Evolutionary conservation across 2,113 vertebrate species (phyloP).

Genomic region (Apodemus speciosus): DNA sequence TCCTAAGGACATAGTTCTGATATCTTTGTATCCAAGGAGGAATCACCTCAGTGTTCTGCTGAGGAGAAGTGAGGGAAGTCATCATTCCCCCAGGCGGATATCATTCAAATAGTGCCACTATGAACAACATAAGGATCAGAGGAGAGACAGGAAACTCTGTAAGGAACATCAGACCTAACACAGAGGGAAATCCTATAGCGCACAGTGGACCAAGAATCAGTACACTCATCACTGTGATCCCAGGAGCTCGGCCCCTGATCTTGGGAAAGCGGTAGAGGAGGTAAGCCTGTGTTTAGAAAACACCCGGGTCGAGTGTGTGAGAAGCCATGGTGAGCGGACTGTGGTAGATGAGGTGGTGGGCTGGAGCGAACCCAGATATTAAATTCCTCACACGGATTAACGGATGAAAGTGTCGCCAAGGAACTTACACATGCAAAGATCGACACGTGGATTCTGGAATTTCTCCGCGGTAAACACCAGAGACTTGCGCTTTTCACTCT

Average conservation of each 20-base stretch:
- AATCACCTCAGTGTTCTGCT: background rate
- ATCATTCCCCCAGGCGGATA: background rate
- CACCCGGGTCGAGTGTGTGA: too few relatives aligned
- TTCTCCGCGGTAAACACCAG: background rate
- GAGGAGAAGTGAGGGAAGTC: background rate
- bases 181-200: background rate
- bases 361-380: background rate
- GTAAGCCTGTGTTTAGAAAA: background rate
- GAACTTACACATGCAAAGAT: background rate
- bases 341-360: background rate
- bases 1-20: background rate
- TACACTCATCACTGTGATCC: background rate
- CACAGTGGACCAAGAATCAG: background rate
- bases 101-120: background rate
- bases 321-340: background rate
- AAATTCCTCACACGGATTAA: background rate
- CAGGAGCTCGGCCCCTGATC: background rate
- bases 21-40: background rate
- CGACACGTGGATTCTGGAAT: background rate
- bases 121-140: background rate
- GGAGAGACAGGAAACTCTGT: background rate
- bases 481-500: background rate
- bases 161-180: background rate
- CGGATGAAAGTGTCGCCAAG: accelerated
- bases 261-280: background rate